Evolutionary conservation across 2,888 invertebrate genomes (phyloP).

Genomic region (Troilus luridus): DNA sequence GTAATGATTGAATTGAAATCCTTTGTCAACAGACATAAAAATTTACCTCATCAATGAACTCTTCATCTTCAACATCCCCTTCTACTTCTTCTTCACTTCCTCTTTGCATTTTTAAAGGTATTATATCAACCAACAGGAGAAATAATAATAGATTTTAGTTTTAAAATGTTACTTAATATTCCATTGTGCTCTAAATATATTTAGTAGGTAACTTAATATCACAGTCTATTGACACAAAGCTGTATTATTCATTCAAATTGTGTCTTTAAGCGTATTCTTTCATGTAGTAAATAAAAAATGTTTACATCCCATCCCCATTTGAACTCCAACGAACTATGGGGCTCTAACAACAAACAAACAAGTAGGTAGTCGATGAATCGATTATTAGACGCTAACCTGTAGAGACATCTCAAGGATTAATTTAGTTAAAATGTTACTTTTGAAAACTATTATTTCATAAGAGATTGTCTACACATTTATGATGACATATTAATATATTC

Average conservation of each 20-base stretch:
- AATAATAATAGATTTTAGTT: not conserved
- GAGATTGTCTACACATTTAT: no score
- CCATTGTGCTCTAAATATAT: not conserved
- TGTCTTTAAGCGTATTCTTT: not conserved
- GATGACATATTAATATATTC: no score
- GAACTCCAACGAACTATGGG: not conserved
- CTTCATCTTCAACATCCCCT: conserved; percentile 70
- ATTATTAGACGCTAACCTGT: not conserved
- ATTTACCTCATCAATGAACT: conserved; percentile 74
- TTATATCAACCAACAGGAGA: not conserved
- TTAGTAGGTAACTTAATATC: not conserved
- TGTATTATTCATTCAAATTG: not conserved
- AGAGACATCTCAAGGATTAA: no score
- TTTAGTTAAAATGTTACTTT: no score
- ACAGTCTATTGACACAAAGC: not conserved
- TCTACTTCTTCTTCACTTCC: conserved; percentile 70
- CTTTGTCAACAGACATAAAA: not conserved
- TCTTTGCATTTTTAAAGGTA: conserved; percentile 59
- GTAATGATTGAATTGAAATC: not conserved
- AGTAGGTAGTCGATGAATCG: not conserved
- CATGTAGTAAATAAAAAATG: not conserved
- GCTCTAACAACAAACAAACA: not conserved
- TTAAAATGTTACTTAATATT: not conserved
- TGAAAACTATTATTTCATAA: no score
- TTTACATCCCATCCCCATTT: not conserved